These are phyloP conservation scores for Brachionus manjavacas DNA, from an alignment of 1,140 invertebrate species.

Conservation along the genomic window DNA sequence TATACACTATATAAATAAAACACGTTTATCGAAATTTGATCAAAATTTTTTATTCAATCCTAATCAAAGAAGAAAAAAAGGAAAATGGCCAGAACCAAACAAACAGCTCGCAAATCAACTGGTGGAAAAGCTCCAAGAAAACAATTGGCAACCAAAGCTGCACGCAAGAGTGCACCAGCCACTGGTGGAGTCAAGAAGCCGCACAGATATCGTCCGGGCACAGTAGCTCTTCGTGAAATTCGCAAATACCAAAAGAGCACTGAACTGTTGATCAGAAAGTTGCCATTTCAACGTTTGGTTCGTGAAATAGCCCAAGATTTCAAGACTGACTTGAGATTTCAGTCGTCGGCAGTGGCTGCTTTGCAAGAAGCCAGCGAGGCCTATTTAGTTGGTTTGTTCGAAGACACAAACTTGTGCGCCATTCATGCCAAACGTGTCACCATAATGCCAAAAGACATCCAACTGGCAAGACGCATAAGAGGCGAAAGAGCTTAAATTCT, in stretches of 20 bases:
- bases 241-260: constrained; percentile 74
- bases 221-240: constrained; percentile 79
- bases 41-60: too few species aligned
- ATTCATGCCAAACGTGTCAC: constrained; percentile 89
- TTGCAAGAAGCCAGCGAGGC: constrained; percentile 72
- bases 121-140: background rate
- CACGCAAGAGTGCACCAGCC: background rate
- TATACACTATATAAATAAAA: too few species aligned
- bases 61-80: constrained; percentile 49
- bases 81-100: background rate
- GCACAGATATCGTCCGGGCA: constrained; percentile 62
- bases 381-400: constrained; percentile 77
- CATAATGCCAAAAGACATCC: constrained; percentile 92
- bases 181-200: background rate
- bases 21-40: too few species aligned
- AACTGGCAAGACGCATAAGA: constrained; percentile 58
- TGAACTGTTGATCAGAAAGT: background rate
- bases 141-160: background rate
- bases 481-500: constrained; percentile 51
- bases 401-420: constrained; percentile 87
- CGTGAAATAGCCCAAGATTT: constrained; percentile 75
- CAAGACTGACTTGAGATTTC: constrained; percentile 64
- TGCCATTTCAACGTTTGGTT: background rate
- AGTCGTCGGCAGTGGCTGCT: constrained; percentile 58
- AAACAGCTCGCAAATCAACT: background rate